Evolutionary conservation across 2,888 invertebrate genomes (phyloP).

Genomic region (Ophion ventricosus): DNA sequence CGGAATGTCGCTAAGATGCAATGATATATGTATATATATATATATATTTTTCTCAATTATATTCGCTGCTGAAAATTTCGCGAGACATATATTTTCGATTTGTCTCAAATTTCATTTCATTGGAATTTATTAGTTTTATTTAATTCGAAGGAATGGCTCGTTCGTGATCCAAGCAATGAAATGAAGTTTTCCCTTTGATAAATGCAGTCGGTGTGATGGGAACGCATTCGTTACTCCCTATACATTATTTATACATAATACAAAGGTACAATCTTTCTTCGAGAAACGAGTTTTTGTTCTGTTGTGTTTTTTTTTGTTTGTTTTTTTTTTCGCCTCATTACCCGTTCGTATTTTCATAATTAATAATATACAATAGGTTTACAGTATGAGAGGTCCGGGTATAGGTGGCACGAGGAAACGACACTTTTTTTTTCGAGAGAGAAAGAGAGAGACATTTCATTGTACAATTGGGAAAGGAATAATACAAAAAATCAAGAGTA

Average conservation of each 20-base stretch:
- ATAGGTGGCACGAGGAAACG: conserved; percentile 47
- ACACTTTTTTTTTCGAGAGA: neutral
- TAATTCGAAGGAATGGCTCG: conserved; percentile 33
- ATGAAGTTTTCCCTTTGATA: neutral
- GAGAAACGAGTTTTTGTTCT: conserved; percentile 71
- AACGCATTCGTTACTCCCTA: conserved; percentile 60
- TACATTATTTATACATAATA: conserved; percentile 70
- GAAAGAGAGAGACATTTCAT: neutral
- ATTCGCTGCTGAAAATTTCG: neutral
- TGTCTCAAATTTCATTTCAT: neutral
- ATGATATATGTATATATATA: neutral
- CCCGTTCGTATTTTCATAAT: conserved; percentile 68
- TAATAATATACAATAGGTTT: conserved; percentile 81
- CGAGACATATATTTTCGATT: conserved; percentile 23
- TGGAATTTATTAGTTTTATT: conserved; percentile 22
- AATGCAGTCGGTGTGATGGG: conserved; percentile 17
- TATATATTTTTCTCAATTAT: neutral
- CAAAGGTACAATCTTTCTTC: conserved; percentile 78
- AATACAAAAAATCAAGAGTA: neutral
- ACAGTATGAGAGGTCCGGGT: conserved; percentile 68
- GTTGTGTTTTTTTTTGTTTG: conserved; percentile 42
- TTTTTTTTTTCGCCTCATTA: conserved; percentile 42
- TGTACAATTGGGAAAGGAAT: neutral
- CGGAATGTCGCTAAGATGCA: no score
- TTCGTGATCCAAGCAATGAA: conserved; percentile 41